Evolutionary conservation across 92 coral and sea anemone genomes (phyloP).

Genomic region (Siderastrea siderea): DNA sequence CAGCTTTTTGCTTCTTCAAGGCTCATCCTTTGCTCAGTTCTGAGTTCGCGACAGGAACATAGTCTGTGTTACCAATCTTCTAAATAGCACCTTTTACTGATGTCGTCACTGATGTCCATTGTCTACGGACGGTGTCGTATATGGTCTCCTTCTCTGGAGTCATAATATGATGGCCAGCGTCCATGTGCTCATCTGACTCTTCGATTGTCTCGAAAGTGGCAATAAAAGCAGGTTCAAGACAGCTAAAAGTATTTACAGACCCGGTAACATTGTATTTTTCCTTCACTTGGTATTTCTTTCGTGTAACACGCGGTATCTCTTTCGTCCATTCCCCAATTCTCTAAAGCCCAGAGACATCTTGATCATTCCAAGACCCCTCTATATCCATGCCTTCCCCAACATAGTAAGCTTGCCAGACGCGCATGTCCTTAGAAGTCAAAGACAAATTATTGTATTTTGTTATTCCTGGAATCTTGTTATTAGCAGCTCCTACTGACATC

Average conservation of each 20-base stretch:
- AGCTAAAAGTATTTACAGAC: slow-evolving; percentile 14
- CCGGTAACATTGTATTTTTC: slow-evolving; percentile 8
- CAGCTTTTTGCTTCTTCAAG: slow-evolving; percentile 35
- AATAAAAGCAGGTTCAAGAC: slow-evolving; percentile 57
- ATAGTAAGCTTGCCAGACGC: no score
- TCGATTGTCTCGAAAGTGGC: slow-evolving; percentile 43
- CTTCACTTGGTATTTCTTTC: slow-evolving; percentile 32
- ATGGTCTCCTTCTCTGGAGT: slow-evolving; percentile 47
- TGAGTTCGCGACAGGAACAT: slow-evolving; percentile 15
- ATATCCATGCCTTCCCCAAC: slow-evolving; percentile 3
- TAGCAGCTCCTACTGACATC: slow-evolving; percentile 12
- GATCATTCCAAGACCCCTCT: no score
- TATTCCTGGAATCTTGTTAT: slow-evolving; percentile 52
- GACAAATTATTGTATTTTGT: slow-evolving; percentile 53
- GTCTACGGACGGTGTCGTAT: slow-evolving; percentile 44
- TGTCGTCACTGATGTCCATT: no score
- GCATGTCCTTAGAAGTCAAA: not conserved
- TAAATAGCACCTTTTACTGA: no score
- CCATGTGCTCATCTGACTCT: slow-evolving; percentile 47
- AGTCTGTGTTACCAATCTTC: no score
- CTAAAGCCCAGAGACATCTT: slow-evolving; percentile 8
- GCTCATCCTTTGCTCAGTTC: slow-evolving; percentile 38
- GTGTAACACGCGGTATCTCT: no score
- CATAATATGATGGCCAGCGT: no score
- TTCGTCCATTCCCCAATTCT: slow-evolving; percentile 25